A percentile compares a stretch with the other conserved stretches of the same genome.
Conservation (phyloP, 2,797 vertebrate species). For the Malacoctenus gilli region DNA sequence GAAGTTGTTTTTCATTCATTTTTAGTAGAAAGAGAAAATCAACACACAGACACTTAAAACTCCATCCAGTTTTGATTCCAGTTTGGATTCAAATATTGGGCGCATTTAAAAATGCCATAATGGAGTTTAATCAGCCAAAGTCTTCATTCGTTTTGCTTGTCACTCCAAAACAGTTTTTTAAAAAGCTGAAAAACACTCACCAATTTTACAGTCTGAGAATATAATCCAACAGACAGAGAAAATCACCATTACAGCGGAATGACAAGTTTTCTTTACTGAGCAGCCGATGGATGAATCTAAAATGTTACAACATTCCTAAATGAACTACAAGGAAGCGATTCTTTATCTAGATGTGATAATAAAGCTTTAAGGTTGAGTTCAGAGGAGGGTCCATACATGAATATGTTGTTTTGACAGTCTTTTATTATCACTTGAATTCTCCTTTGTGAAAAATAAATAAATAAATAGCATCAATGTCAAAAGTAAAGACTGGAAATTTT, state of each 20-base stretch:
- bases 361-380: too few relatives aligned
- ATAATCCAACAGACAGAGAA: neutral
- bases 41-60: slow-evolving; percentile 34
- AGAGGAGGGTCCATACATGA: too few relatives aligned
- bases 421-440: too few relatives aligned
- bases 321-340: neutral
- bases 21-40: slow-evolving; percentile 34
- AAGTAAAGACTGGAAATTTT: neutral
- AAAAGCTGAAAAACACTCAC: neutral
- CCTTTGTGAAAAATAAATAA: too few relatives aligned
- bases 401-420: too few relatives aligned
- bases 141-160: neutral
- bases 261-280: neutral
- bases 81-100: slow-evolving; percentile 1
- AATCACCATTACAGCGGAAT: neutral
- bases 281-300: neutral
- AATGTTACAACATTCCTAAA: slow-evolving; percentile 6
- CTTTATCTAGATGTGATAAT: neutral
- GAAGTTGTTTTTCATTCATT: slow-evolving; percentile 47
- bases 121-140: slow-evolving; percentile 10
- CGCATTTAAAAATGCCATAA: slow-evolving; percentile 18
- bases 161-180: slow-evolving; percentile 1
- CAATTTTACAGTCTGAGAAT: slow-evolving; percentile 4
- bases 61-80: slow-evolving; percentile 1
- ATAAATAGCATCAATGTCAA: neutral